Conservation (phyloP, 1,140 invertebrate species). For the Stegodyphus mimosarum region DNA sequence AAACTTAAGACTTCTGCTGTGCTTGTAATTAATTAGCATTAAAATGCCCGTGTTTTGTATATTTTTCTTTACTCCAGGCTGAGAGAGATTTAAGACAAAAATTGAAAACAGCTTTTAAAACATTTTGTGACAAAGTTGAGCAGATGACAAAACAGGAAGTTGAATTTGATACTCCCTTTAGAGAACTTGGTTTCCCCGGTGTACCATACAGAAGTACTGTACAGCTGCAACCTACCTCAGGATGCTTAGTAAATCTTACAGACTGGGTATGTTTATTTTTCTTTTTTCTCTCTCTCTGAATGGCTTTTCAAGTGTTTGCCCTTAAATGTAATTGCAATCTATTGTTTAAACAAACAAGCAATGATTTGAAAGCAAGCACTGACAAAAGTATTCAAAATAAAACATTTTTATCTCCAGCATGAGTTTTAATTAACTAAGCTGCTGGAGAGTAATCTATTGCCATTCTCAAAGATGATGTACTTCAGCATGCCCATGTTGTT, state of each 20-base stretch:
- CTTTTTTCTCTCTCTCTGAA: not conserved
- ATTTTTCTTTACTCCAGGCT: constrained; percentile 70
- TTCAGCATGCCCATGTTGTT: too few species aligned
- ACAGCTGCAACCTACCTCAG: constrained; percentile 94
- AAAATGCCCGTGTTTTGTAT: not conserved
- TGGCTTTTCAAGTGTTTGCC: too few species aligned
- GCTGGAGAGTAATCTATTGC: too few species aligned
- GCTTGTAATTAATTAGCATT: too few species aligned
- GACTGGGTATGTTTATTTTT: constrained; percentile 82
- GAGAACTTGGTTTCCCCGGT: constrained; percentile 96
- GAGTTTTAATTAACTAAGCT: too few species aligned
- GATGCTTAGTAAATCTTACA: constrained; percentile 95
- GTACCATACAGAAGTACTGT: constrained; percentile 98
- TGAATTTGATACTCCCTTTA: constrained; percentile 98
- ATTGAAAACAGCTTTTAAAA: constrained; percentile 97
- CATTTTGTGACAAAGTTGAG: constrained; percentile 98
- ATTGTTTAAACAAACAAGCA: too few species aligned
- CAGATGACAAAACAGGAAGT: constrained; percentile 95
- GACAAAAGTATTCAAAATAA: too few species aligned
- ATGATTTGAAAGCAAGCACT: too few species aligned
- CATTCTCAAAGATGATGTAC: too few species aligned
- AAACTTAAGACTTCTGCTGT: too few species aligned
- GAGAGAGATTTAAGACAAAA: constrained; percentile 96
- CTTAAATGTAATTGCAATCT: too few species aligned
- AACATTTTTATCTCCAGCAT: too few species aligned